Percentiles rank a stretch among this genome's conserved stretches.
phyloP scores from a whole-genome alignment of 2,797 vertebrate species.

The Mareca penelope region DNA sequence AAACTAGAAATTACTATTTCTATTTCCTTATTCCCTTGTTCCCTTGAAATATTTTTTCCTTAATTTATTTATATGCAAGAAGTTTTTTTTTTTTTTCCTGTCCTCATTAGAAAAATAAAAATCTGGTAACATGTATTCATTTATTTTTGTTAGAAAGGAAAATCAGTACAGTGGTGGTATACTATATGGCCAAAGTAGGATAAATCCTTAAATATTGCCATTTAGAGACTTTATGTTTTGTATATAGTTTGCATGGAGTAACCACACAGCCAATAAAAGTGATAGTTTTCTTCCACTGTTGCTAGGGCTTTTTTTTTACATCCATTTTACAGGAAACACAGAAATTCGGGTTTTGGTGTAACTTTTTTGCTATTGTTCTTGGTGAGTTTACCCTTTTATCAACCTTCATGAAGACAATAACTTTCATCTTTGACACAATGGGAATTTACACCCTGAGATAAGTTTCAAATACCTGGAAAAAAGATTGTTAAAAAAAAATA shows the following conservation, averaged over 20 bases:
- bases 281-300: not conserved
- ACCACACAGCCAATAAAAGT: not conserved
- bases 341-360: not conserved
- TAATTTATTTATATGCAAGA: not conserved
- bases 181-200: not conserved
- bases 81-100: not conserved
- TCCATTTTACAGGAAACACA: not conserved
- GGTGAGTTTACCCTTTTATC: not conserved
- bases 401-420: not conserved
- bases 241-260: not conserved
- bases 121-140: not conserved
- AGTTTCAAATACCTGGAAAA: not conserved
- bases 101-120: not conserved
- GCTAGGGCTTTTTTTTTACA: not conserved
- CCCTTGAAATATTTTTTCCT: accelerated
- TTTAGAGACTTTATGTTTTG: not conserved
- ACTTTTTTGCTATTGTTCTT: not conserved
- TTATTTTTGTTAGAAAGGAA: not conserved
- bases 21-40: not conserved
- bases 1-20: not conserved
- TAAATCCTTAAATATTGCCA: not conserved
- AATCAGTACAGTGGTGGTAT: not conserved
- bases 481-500: too few species aligned
- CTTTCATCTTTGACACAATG: not conserved
- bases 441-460: not conserved